Evolutionary conservation across 1,140 invertebrate genomes (phyloP).

Genomic region (Condylostylus longicornis): DNA sequence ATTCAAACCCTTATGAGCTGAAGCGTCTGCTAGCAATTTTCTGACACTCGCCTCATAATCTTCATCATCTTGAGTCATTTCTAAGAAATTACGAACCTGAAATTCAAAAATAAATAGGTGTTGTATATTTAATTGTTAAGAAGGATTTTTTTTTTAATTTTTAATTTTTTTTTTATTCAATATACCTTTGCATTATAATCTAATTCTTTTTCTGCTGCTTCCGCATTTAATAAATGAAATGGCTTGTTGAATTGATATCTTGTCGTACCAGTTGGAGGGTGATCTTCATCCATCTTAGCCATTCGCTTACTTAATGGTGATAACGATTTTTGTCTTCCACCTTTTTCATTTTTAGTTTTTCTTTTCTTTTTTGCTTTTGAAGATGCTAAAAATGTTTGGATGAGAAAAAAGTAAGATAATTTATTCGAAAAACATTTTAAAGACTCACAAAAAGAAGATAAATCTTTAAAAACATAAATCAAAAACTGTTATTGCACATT

Average conservation of each 20-base stretch:
- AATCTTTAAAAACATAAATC: neutral
- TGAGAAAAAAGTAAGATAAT: neutral
- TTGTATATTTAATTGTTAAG: neutral
- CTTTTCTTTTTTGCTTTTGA: neutral
- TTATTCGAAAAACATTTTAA: neutral
- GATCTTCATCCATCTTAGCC: slow-evolving; percentile 43
- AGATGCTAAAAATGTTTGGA: neutral
- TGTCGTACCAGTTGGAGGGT: slow-evolving; percentile 34
- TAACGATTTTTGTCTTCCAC: slow-evolving; percentile 54
- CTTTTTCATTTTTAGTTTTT: slow-evolving; percentile 9
- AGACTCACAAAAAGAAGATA: neutral
- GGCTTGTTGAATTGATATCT: slow-evolving; percentile 42
- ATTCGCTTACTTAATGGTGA: slow-evolving; percentile 66
- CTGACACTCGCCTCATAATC: slow-evolving; percentile 71
- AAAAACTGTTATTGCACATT: no score
- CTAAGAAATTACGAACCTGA: slow-evolving; percentile 56
- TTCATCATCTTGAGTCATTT: slow-evolving; percentile 64
- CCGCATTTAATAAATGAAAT: slow-evolving; percentile 33
- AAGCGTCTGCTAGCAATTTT: slow-evolving; percentile 64
- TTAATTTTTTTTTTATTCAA: neutral
- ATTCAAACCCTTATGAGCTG: slow-evolving; percentile 60
- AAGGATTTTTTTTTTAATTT: neutral
- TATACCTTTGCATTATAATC: slow-evolving; percentile 50
- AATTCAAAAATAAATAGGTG: slow-evolving; percentile 31
- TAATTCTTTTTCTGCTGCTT: slow-evolving; percentile 33